Evolutionary conservation across 1,140 invertebrate species (phyloP).

Genomic region (Drosophila busckii): DNA sequence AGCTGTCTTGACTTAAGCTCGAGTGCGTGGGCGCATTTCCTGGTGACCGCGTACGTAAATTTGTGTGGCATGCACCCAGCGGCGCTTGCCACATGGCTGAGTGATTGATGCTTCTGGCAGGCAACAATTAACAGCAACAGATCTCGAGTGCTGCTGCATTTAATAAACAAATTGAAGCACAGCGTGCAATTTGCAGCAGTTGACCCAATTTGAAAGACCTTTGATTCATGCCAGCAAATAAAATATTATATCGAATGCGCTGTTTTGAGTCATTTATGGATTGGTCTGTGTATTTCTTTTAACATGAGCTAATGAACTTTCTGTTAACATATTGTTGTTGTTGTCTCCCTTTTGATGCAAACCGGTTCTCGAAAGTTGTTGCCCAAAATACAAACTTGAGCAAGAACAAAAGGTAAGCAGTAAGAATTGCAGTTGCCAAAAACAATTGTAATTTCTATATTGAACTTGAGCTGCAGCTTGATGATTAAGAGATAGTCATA

Average conservation of each 20-base stretch:
- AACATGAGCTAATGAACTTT: not conserved
- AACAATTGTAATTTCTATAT: not conserved
- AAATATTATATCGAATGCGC: not conserved
- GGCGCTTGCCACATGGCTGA: constrained; percentile 8
- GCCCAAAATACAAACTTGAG: constrained; percentile 3
- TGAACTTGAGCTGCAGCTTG: constrained; percentile 1
- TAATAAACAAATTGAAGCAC: constrained; percentile 65
- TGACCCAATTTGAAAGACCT: constrained; percentile 59
- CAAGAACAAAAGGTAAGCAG: constrained; percentile 12
- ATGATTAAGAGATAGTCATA: constrained; percentile 46
- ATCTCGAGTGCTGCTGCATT: constrained; percentile 46
- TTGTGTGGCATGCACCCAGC: constrained; percentile 7
- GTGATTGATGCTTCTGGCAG: constrained; percentile 39
- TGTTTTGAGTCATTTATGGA: constrained; percentile 21
- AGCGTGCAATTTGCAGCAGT: constrained; percentile 41
- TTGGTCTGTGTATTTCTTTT: not conserved
- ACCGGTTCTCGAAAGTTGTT: constrained; percentile 68
- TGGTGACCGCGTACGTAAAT: constrained; percentile 3
- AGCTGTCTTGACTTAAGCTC: not conserved
- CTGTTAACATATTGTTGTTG: constrained; percentile 5
- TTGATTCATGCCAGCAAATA: too few relatives aligned
- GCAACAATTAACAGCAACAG: constrained; percentile 44
- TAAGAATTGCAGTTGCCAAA: constrained; percentile 15
- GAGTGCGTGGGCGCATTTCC: too few relatives aligned
- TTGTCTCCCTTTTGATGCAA: constrained; percentile 1